Base-by-base conservation (phyloP, 2,888 invertebrate species). In the Tenthredo livida region DNA sequence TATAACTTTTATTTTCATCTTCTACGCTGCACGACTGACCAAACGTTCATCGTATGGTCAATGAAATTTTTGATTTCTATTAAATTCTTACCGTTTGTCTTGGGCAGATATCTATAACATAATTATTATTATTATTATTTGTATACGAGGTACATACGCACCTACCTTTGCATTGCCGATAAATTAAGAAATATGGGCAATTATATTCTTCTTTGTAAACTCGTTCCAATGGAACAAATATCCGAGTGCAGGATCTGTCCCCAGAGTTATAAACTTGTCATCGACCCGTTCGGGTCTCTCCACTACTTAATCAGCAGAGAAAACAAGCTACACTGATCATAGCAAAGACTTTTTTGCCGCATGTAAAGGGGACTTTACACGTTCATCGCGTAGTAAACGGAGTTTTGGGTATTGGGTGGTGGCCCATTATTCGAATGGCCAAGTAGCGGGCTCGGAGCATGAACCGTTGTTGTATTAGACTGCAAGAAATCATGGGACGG, bases 321-420 rank as follows among this genome's bases (percentile, higher is more conserved):
- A 25, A 70, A 33, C 77, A 47, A 50, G 50, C 17, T 33, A 29
- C 21, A 54, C 77, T 54, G 54, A 54, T 47, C 77, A 77, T 25
- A 33, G 77, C 17, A 50, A 77, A 77, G 50, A 15, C 37, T 54
- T 77, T 50, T 54, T 77, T 54, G 17, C 54, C 33, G 4, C 15
- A 75, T 54, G 29, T 54, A 54, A 29, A 54, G 50, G 54, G 29
- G 6, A 67, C 89, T 90, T 97, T 96, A 97, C 94, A 97, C 97
- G 91, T 97, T 97, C 97, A 97, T 97, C 72, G 97, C 97, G 91
- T 97, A 97, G 92, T 97, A 97, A 54, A 97, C 89, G 87, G 93
- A 90, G 90, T 92, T 92, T 89, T 93, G 91, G 85, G 93, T 92
- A 94, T 94, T 85, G 94, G 94, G 89, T 17, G 87, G 91, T 88